phyloP scores from a whole-genome alignment of 2,113 vertebrate species.

The Toxostoma redivivum region DNA sequence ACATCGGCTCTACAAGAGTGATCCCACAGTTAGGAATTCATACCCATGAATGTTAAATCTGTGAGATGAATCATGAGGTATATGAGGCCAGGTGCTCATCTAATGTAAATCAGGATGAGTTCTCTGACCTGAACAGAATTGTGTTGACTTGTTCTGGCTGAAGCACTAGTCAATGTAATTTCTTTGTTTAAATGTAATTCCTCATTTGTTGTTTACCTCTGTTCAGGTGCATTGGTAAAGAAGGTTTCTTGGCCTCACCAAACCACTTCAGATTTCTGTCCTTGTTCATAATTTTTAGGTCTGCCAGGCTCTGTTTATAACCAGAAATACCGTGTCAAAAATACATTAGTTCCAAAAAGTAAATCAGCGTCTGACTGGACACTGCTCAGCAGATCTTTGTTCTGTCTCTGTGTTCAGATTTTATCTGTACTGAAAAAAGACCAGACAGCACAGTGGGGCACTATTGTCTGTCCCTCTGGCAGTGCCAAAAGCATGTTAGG shows the following conservation, averaged over 20 bases:
- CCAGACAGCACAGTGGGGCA: background rate
- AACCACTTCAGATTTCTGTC: background rate
- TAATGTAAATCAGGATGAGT: background rate
- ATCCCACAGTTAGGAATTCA: background rate
- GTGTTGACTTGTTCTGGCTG: background rate
- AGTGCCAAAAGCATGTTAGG: background rate
- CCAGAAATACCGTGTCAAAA: background rate
- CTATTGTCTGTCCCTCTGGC: background rate
- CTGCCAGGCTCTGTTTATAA: background rate
- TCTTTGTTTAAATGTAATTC: background rate
- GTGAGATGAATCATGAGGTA: background rate
- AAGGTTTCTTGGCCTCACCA: background rate
- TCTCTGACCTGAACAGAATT: background rate
- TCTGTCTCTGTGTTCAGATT: background rate
- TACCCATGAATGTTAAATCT: background rate
- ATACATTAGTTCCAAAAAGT: background rate
- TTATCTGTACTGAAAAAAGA: background rate
- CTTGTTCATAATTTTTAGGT: background rate
- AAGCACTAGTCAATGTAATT: background rate
- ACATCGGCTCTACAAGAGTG: background rate
- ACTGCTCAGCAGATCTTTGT: background rate
- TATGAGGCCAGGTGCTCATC: background rate
- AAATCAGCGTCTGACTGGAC: background rate
- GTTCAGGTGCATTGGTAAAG: background rate
- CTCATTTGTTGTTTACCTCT: background rate